Base-by-base conservation (phyloP, 1,140 invertebrate genomes). In the Zaprionus africanus region DNA sequence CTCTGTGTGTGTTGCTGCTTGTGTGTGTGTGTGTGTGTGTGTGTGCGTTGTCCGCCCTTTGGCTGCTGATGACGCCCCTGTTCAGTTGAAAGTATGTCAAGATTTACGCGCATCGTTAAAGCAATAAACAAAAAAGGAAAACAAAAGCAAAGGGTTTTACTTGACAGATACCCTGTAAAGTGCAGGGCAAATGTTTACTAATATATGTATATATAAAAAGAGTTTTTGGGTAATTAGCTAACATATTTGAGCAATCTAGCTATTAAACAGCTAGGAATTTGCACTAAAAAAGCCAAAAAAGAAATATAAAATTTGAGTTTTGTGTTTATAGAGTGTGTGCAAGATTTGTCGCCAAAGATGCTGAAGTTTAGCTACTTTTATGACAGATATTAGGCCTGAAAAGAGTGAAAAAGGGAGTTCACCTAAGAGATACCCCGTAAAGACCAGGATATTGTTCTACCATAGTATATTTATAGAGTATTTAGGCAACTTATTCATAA, bases 61-160 rank as follows among this genome's bases (percentile, higher is more conserved):
- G 17, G 38, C 49, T 56, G 34, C n/a, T 34, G 9, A 36, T 60
- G 22, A 62, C 51, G 60, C 76, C 71, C 57, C 51, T 19, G 31
- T 68, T 60, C n/a, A 63, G 58, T 60, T 58, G 67, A 87, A 87
- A 88, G 83, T 87, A 87, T 88, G 84, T 87, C 84, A 87, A 87
- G 84, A 87, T 88, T 87, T 88, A 87, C 84, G 84, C 84, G 84
- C 84, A 88, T 87, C 84, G 84, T 84, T 88, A 75, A 76, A 88
- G 80, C 77, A 78, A 88, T 75, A 79, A 87, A 85, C 62, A 81
- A 85, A 76, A 51, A 73, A 67, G 31, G 34, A 62, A 66, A 28
- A 63, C 41, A 26, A 65, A 71, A 57, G 53, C 13, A 15, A 19
- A 22, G 5, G 19, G 28, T n/a, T 38, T 28, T 5, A 5, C 13